Evolutionary conservation across 2,113 vertebrate genomes (phyloP), one percentile per base, ranked within the genome.

Genomic region (Chamaetylas fuelleborni): DNA sequence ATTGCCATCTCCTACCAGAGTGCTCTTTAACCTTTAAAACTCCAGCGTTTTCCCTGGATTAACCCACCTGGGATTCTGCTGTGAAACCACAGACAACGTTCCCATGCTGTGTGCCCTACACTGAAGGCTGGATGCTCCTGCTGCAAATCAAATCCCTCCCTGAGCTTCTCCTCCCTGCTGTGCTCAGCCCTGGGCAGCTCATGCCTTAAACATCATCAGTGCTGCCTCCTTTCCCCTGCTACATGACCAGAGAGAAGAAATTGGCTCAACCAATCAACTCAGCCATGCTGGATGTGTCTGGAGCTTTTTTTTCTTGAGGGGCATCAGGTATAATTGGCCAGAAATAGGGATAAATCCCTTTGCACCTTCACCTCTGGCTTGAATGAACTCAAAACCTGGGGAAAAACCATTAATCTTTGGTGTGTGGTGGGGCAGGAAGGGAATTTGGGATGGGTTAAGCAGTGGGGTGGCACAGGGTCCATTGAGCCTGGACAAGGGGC

Each of bases 231-330:
- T 78, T 57, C 15, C 36, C 26, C 23, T 86, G 14, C 22, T 60
- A 5, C 1, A 0, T 11, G 38, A 45, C 6, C 58, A 69, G 48
- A 42, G 20, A 18, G 5, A 31, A 67, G 14, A 31, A 22, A 58
- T 45, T 17, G 71, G 25, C 29, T 84, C 38, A 53, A 7, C 12
- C 14, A 42, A 54, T 60, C n/a, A 57, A 20, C 2, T 54, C 26
- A 56, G 50, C 1, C 3, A 15, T 4, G 16, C 2, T 83, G 57
- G 28, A 34, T 2, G 0, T 11, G 10, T 28, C 47, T 36, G 53
- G 33, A 19, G 31, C 5, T 65, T 77, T 79, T 74, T 38, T 74
- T 34, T 62, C 61, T 70, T 51, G 26, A 69, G 18, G 18, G 24
- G 1, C 9, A 29, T 31, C 6, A 12, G 18, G 18, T 51, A 12